Evolutionary conservation across 2,113 vertebrate species (phyloP), one percentile per base, ranked within the genome.

Genomic region (Axis porcinus): DNA sequence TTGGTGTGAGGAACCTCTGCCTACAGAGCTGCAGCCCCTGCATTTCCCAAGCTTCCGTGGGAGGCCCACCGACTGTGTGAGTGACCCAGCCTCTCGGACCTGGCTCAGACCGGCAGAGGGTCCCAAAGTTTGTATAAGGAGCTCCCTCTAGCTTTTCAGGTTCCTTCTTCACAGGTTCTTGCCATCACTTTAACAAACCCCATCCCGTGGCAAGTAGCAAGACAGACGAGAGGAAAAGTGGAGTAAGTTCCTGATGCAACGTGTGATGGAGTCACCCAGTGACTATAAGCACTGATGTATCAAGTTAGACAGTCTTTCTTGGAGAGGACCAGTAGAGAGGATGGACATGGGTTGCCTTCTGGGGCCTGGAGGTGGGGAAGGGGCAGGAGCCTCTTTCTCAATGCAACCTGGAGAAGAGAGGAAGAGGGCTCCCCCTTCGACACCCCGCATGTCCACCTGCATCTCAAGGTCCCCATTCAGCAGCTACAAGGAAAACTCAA

Each of bases 251-350:
- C 52, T 19, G 19, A 23, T 64, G 15, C 30, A 43, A 33, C 19
- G 10, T 6, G 1, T 40, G 58, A 40, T 40, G 67, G 54, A 0
- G 0, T 84, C 50, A 52, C 28, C 30, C 67, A 3, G 0, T 21
- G 64, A 16, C 7, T 67, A 2, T 52, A 54, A 30, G 52, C 30
- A 52, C 19, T 25, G 78, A 52, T 5, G 64, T 33, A 3, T 10
- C 23, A 30, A n/a, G 5, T 60, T 60, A 36, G 62, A 57, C 33
- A 45, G 33, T 30, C 45, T 54, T 70, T 83, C 40, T 40, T 33
- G 36, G 45, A 45, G 45, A 87, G 14, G 70, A 47, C 11, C 0
- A 52, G 70, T 14, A 21, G 21, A 82, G 17, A 64, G 15, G 25
- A 30, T 45, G 55, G 62, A 33, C 47, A 8, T 12, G 84, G 16